These are phyloP conservation scores for Ceuthmochares aereus DNA, from an alignment of 2,113 vertebrate genomes.

Conservation along the genomic window DNA sequence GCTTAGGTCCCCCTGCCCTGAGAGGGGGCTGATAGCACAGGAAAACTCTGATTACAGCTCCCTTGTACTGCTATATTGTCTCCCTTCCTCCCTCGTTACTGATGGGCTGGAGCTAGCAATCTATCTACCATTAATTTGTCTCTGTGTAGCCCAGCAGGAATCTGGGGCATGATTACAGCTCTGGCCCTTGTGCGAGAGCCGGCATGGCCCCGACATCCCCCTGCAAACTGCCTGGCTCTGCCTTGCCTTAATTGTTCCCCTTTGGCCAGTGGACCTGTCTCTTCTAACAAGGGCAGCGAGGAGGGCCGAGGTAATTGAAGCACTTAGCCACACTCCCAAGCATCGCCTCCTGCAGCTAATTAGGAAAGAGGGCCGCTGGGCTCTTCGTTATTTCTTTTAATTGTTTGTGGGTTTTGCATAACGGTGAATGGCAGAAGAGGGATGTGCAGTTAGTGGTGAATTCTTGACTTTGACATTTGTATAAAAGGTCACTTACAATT, in stretches of 20 bases:
- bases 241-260: slow-evolving; percentile 74
- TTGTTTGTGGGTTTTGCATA: slow-evolving; percentile 78
- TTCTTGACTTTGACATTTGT: slow-evolving; percentile 65
- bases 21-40: not conserved
- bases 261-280: slow-evolving; percentile 67
- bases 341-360: slow-evolving; percentile 72
- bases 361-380: slow-evolving; percentile 74
- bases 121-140: slow-evolving; percentile 14
- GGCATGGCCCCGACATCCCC: not conserved
- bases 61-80: not conserved
- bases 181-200: not conserved
- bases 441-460: not conserved
- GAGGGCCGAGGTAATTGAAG: slow-evolving; percentile 69
- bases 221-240: slow-evolving; percentile 32
- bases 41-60: not conserved
- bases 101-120: slow-evolving; percentile 50
- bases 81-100: not conserved
- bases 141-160: slow-evolving; percentile 32
- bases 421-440: slow-evolving; percentile 65
- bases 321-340: slow-evolving; percentile 66
- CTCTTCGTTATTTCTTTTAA: slow-evolving; percentile 73
- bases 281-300: slow-evolving; percentile 59
- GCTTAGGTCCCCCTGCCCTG: not conserved
- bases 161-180: slow-evolving; percentile 18
- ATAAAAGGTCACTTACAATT: slow-evolving; percentile 71